Evolutionary conservation across 2,888 invertebrate species (phyloP), one percentile per base, ranked within the genome.

Genomic region (Eucera pruinosa): DNA sequence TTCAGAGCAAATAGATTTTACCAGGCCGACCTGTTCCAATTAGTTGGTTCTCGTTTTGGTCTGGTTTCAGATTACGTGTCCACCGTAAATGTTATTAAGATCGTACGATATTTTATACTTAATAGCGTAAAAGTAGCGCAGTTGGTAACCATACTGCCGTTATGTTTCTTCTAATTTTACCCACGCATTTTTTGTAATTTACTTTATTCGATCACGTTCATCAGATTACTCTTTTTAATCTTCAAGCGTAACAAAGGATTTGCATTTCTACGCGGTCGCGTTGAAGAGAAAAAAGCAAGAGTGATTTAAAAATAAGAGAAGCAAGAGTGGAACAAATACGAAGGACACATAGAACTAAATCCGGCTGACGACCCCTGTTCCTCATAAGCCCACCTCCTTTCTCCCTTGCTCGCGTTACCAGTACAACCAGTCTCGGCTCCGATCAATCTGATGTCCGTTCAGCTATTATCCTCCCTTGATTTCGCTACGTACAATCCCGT

Each of bases 371-470:
- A 89, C 86, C 89, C 79, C 84, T 80, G 81, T 84, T 79, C 82
- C 79, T 79, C 81, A 81, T 88, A 85, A 87, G 87, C 84, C 84
- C 83, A 76, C 86, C 83, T 77, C 61, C 85, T 73, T 77, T 58
- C 85, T 78, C 78, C 73, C 72, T 79, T 65, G 69, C 79, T 71
- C 74, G 39, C 80, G 83, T 85, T 86, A 81, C 86, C 85, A 78
- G 78, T 84, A 84, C 85, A 85, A 85, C 87, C 86, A 84, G 81
- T 82, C 87, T 85, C 81, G 82, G 80, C 87, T 82, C 78, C 88
- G 87, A 89, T 87, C 86, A 89, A 89, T 89, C 89, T 84, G 85
- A 80, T 85, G 86, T 83, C 87, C 76, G 72, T 84, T 86, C 84
- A 80, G 84, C 84, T 80, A 82, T 85, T 82, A 80, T 72, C 65